A percentile compares a stretch with the other conserved stretches of the same genome.
phyloP scores from a whole-genome alignment of 2,113 vertebrate species.

The Platysternon megacephalum region DNA sequence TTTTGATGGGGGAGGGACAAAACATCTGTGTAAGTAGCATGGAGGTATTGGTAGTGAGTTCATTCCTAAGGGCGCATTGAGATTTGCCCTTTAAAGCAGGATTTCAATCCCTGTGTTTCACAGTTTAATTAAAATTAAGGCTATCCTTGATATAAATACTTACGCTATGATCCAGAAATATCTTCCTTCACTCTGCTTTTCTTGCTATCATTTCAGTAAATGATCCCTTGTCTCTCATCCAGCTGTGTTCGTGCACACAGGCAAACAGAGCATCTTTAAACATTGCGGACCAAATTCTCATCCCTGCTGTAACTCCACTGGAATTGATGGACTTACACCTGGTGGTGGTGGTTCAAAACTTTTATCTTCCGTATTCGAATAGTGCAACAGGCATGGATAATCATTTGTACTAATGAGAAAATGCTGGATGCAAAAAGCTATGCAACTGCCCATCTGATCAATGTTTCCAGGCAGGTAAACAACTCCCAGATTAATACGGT shows the following conservation, averaged over 20 bases:
- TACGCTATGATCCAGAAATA: background rate
- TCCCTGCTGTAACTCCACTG: background rate
- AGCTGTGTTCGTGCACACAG: background rate
- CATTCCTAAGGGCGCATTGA: fast-evolving
- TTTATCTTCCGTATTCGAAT: background rate
- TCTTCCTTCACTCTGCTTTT: background rate
- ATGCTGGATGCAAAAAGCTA: fast-evolving
- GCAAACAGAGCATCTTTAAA: background rate
- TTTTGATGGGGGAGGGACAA: background rate
- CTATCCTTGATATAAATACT: background rate
- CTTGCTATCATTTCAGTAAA: background rate
- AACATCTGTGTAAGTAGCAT: background rate
- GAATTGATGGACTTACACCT: background rate
- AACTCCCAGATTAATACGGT: fast-evolving
- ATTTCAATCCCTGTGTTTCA: fast-evolving
- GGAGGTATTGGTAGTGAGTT: too few species aligned
- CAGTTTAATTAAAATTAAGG: background rate
- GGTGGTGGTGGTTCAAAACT: fast-evolving
- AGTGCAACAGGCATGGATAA: background rate
- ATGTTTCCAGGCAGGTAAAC: background rate
- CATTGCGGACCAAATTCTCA: fast-evolving
- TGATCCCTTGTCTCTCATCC: background rate
- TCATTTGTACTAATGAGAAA: fast-evolving
- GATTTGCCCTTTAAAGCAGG: background rate
- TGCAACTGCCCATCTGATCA: background rate